Percentiles rank a stretch among this genome's conserved stretches.
Evolutionary conservation across 2,888 invertebrate species (phyloP).

Genomic region (Drosophila barbarae): DNA sequence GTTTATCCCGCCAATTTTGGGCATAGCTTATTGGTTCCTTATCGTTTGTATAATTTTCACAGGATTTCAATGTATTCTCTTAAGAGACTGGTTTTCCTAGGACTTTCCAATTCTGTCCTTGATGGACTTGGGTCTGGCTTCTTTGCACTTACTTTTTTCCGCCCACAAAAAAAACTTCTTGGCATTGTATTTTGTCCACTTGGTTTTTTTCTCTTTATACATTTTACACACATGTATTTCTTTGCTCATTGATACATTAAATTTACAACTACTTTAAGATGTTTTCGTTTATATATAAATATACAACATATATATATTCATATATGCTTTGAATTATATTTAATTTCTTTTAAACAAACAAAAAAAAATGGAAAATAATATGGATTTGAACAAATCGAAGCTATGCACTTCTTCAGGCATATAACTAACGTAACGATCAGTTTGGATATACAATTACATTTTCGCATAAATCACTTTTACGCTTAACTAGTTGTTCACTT

Average conservation of each 20-base stretch:
- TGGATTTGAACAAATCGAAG: slow-evolving; percentile 2
- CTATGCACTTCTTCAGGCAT: slow-evolving; percentile 1
- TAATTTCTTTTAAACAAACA: background rate
- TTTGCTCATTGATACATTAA: slow-evolving; percentile 25
- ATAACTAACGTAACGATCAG: slow-evolving; percentile 22
- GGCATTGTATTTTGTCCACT: background rate
- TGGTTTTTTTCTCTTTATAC: slow-evolving; percentile 24
- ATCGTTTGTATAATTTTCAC: background rate
- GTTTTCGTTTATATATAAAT: slow-evolving; percentile 1
- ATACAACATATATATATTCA: slow-evolving; percentile 7
- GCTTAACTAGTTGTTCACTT: background rate
- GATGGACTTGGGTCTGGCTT: too few species aligned
- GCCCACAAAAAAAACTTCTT: background rate
- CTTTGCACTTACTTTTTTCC: background rate
- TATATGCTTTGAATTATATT: background rate
- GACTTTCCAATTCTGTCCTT: too few species aligned
- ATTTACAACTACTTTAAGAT: slow-evolving; percentile 33
- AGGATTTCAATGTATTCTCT: background rate
- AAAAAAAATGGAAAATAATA: background rate
- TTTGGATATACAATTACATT: background rate
- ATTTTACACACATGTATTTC: slow-evolving; percentile 13
- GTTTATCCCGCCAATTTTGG: background rate
- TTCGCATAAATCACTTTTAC: slow-evolving; percentile 10
- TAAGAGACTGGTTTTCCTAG: too few species aligned
- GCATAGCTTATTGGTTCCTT: background rate